phyloP scores from a whole-genome alignment of 2,888 invertebrate species.

The Rotaria macrura region DNA sequence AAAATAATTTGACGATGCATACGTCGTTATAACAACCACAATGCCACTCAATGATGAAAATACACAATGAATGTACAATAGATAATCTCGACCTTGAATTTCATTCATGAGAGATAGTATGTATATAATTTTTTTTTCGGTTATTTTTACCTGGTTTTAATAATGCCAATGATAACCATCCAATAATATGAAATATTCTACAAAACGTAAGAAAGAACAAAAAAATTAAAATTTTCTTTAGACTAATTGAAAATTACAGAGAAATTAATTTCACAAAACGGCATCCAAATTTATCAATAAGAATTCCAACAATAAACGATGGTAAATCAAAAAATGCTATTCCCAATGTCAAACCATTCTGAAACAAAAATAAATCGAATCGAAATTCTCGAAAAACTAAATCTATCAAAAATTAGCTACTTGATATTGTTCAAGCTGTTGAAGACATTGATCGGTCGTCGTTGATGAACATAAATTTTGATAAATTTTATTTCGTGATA shows the following conservation, averaged over 20 bases:
- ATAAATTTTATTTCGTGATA: background rate
- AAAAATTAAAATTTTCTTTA: background rate
- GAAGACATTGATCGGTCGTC: background rate
- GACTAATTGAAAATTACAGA: background rate
- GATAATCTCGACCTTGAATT: background rate
- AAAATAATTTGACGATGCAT: background rate
- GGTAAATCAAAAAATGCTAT: background rate
- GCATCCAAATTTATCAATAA: background rate
- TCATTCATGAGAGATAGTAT: too few species aligned
- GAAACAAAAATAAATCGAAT: background rate
- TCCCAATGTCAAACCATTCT: background rate
- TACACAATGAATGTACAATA: background rate
- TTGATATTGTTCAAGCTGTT: background rate
- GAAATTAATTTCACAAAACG: conserved; percentile 10
- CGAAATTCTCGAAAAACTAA: background rate
- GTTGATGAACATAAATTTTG: background rate
- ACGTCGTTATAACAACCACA: background rate
- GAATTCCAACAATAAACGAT: background rate
- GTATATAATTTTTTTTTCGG: background rate
- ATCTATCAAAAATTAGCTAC: background rate
- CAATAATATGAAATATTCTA: background rate
- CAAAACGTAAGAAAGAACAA: background rate
- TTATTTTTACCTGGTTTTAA: background rate
- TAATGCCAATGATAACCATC: conserved; percentile 16
- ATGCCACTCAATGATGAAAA: background rate